Evolutionary conservation across 2,888 invertebrate genomes (phyloP).

Genomic region (Pyrochroa serraticornis): DNA sequence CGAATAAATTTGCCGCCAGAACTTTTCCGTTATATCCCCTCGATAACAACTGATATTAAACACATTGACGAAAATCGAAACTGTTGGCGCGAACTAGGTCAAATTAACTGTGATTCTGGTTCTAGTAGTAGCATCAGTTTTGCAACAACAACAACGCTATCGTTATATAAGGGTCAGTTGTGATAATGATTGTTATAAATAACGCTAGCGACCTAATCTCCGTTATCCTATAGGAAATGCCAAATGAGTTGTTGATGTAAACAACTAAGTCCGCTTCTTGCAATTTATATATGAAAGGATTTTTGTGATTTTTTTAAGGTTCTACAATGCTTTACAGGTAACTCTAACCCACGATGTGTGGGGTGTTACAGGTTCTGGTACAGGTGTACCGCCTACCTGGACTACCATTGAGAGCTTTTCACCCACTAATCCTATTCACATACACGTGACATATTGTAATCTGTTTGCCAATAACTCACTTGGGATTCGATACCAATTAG

Average conservation of each 20-base stretch:
- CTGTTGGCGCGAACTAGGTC: too few relatives aligned
- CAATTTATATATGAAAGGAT: neutral
- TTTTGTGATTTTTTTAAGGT: neutral
- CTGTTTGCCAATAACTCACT: conserved; percentile 2
- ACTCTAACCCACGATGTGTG: conserved; percentile 7
- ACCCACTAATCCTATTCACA: conserved; percentile 30
- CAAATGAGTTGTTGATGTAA: neutral
- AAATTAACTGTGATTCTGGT: too few relatives aligned
- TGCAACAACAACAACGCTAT: too few relatives aligned
- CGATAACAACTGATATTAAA: neutral
- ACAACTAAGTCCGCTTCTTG: neutral
- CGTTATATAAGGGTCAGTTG: neutral
- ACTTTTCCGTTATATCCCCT: conserved; percentile 25
- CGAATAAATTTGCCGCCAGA: conserved; percentile 20
- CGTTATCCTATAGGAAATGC: conserved; percentile 3
- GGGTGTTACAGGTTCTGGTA: conserved; percentile 24
- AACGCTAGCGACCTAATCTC: conserved; percentile 2
- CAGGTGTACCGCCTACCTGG: conserved; percentile 32
- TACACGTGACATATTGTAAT: conserved; percentile 27
- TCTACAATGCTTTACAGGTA: neutral
- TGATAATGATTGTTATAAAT: conserved; percentile 1
- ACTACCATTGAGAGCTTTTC: conserved; percentile 27
- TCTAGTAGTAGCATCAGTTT: too few relatives aligned
- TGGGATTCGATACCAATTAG: neutral
- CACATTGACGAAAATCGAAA: too few relatives aligned